Evolutionary conservation across 1,140 invertebrate genomes (phyloP), one percentile per base, ranked within the genome.

Genomic region (Aradophagus sp.): DNA sequence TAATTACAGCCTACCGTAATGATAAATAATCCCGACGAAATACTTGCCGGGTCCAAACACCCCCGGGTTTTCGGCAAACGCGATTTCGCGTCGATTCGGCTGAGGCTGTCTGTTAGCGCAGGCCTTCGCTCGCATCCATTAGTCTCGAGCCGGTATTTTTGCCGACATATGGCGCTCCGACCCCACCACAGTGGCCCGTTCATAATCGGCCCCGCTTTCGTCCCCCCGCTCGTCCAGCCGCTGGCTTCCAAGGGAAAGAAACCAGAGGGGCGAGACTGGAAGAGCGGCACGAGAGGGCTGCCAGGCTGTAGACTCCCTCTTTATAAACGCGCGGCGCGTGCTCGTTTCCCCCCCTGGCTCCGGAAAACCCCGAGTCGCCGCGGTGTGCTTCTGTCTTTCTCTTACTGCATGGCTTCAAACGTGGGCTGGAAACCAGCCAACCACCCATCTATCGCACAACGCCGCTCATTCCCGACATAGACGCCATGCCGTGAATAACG

Each of bases 401-500:
- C 59, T 47, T 41, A 27, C 35, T 39, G 52, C 66, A 58, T 58
- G 62, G 69, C 47, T 74, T 73, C 63, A 78, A 79, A 77, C 66
- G 68, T 19, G 23, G 76, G 61, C 36, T 56, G 74, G 72, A 78
- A 80, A 77, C 78, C 80, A 82, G 80, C 42, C 55, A 68, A 59
- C 53, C 53, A 68, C 80, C 80, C 81, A 80, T 80, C 79, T 81
- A 82, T 82, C 77, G 77, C 77, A 77, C 76, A 78, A 77, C 77
- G 76, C 74, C 75, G 77, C 78, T 84, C 82, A 86, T 84, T 86
- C 82, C 63, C 75, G 74, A 82, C 76, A 80, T 77, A 75, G 77
- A 84, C 78, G 83, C 78, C 82, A 83, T 83, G 81, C 81, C 78
- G 82, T 76, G 78, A 81, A 79, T 80, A 81, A 65, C 77, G 77